Conservation (phyloP, 2,797 vertebrate genomes). For the Acridotheres tristis region DNA sequence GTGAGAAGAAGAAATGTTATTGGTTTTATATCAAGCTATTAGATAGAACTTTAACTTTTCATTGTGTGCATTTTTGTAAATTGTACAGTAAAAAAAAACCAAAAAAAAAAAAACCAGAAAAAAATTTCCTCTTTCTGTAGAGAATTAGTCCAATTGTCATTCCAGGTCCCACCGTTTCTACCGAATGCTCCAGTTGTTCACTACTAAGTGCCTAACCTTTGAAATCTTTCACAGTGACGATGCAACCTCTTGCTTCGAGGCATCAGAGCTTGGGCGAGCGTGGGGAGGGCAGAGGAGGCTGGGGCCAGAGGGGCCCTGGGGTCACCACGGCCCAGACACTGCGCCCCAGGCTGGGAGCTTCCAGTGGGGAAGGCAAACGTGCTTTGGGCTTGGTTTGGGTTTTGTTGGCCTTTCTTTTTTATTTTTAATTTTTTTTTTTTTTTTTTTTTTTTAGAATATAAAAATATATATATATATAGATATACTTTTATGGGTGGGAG, state of each 20-base stretch:
- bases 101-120: not conserved
- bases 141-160: constrained; percentile 75
- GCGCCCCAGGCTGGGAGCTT: constrained; percentile 21
- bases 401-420: not conserved
- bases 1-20: constrained; percentile 51
- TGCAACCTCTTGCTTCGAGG: constrained; percentile 80
- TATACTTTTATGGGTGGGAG: not conserved
- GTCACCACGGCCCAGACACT: not conserved
- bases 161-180: constrained; percentile 83
- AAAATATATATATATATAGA: not conserved
- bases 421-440: too few relatives aligned
- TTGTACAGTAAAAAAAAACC: constrained; percentile 68
- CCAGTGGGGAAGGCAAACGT: constrained; percentile 2
- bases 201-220: constrained; percentile 96
- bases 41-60: constrained; percentile 79
- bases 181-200: constrained; percentile 84
- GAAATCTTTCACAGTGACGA: constrained; percentile 83
- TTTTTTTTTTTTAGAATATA: not conserved
- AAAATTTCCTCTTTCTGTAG: constrained; percentile 46
- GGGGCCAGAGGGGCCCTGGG: not conserved
- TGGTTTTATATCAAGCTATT: constrained; percentile 75
- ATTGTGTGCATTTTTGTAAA: constrained; percentile 82
- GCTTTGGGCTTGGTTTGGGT: constrained; percentile 20
- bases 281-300: not conserved
- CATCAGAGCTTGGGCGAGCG: constrained; percentile 67